Evolutionary conservation across 2,888 invertebrate genomes (phyloP).

Genomic region (Argyresthia albistria): DNA sequence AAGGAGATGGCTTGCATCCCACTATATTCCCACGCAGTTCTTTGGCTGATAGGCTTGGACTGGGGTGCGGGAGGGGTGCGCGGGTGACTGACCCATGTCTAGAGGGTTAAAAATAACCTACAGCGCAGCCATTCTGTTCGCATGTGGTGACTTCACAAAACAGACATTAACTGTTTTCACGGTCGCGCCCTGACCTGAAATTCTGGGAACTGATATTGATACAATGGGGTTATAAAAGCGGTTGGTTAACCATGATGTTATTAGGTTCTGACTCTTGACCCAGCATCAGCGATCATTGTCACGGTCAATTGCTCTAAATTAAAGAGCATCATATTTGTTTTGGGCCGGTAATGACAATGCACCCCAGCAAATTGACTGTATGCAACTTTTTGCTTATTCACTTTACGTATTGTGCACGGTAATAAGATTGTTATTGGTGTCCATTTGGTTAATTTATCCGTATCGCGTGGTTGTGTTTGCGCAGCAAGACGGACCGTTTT

Average conservation of each 20-base stretch:
- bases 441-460: neutral
- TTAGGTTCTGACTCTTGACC: neutral
- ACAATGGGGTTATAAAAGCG: conserved; percentile 9
- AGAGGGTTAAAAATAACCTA: conserved; percentile 69
- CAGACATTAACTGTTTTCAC: conserved; percentile 66
- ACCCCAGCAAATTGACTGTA: too few species aligned
- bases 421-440: too few species aligned
- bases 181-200: conserved; percentile 65
- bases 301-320: neutral
- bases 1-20: conserved; percentile 37
- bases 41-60: conserved; percentile 63
- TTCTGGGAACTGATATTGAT: conserved; percentile 34
- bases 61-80: conserved; percentile 51
- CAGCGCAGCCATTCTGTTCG: conserved; percentile 64
- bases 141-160: conserved; percentile 71
- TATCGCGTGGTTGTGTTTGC: conserved; percentile 17
- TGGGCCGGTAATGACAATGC: neutral
- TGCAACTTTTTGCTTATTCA: too few species aligned
- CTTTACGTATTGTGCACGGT: too few species aligned
- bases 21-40: conserved; percentile 66
- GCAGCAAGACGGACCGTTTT: conserved; percentile 16
- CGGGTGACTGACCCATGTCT: conserved; percentile 67
- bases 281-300: neutral
- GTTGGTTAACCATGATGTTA: neutral
- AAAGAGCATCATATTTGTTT: neutral